These are phyloP conservation scores for Gymnocephalus cernua DNA, from an alignment of 2,113 vertebrate species.

Conservation along the genomic window DNA sequence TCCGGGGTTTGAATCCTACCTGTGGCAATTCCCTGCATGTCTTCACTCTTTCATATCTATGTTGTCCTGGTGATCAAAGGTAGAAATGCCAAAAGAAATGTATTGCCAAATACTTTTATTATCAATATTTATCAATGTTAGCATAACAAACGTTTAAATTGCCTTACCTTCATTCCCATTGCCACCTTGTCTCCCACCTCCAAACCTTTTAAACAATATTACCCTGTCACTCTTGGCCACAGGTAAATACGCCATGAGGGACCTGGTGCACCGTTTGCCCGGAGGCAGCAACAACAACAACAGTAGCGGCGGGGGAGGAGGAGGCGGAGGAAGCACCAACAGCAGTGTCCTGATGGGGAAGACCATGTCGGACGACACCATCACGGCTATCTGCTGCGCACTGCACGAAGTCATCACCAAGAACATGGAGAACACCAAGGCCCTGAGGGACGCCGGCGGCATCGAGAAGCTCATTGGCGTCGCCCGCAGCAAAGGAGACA, in stretches of 20 bases:
- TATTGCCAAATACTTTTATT: neutral
- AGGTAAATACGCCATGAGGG: constrained; percentile 98
- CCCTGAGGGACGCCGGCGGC: constrained; percentile 96
- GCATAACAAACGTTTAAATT: neutral
- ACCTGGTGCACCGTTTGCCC: constrained; percentile 95
- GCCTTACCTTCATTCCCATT: neutral
- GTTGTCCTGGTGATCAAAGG: too few species aligned
- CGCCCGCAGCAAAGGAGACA: constrained; percentile 98
- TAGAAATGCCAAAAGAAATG: too few species aligned
- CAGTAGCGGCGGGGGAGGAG: constrained; percentile 54
- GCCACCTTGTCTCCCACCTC: neutral
- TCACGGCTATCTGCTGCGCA: constrained; percentile 96
- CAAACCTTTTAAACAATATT: constrained; percentile 18
- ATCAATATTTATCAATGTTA: too few species aligned
- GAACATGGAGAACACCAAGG: constrained; percentile 99
- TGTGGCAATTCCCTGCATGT: too few species aligned
- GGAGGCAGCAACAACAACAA: constrained; percentile 91
- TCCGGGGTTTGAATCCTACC: too few species aligned
- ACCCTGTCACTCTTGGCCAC: constrained; percentile 8
- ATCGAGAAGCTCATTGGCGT: constrained; percentile 97
- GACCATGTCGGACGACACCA: constrained; percentile 96
- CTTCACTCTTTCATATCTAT: too few species aligned
- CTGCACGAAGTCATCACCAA: constrained; percentile 98
- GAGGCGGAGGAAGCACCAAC: constrained; percentile 77
- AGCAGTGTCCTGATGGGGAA: constrained; percentile 82